phyloP scores from a whole-genome alignment of 2,797 vertebrate species.

The Kryptolebias ocellatus region DNA sequence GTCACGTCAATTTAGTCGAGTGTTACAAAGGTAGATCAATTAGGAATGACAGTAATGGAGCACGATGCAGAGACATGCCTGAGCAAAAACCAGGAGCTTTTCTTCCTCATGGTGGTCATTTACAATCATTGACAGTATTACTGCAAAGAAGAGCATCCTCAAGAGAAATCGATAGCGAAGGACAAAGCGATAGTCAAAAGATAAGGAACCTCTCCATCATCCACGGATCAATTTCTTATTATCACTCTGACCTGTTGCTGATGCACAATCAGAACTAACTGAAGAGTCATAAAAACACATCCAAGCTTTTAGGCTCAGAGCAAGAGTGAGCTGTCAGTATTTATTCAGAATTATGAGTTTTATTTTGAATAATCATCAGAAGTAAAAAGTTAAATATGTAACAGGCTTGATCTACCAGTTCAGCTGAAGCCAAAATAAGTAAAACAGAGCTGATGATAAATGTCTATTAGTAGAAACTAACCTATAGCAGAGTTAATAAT shows the following conservation, averaged over 20 bases:
- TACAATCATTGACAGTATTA: neutral
- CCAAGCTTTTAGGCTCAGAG: neutral
- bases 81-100: neutral
- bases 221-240: neutral
- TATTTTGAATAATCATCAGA: neutral
- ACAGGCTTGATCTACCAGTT: neutral
- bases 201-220: conserved; percentile 13
- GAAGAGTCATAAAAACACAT: neutral
- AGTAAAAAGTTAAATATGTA: too few relatives aligned
- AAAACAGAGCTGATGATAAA: too few relatives aligned
- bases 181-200: conserved; percentile 1
- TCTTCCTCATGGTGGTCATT: neutral
- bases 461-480: too few relatives aligned
- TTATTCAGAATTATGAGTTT: neutral
- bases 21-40: neutral
- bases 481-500: neutral
- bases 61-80: neutral
- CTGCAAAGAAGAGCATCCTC: neutral
- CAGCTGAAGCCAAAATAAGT: neutral
- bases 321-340: neutral
- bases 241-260: conserved; percentile 1
- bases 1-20: neutral
- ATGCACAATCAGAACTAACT: neutral
- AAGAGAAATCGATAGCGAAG: conserved; percentile 1
- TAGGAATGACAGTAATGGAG: neutral